Conservation (phyloP, 2,113 vertebrate species). For the Sander lucioperca region DNA sequence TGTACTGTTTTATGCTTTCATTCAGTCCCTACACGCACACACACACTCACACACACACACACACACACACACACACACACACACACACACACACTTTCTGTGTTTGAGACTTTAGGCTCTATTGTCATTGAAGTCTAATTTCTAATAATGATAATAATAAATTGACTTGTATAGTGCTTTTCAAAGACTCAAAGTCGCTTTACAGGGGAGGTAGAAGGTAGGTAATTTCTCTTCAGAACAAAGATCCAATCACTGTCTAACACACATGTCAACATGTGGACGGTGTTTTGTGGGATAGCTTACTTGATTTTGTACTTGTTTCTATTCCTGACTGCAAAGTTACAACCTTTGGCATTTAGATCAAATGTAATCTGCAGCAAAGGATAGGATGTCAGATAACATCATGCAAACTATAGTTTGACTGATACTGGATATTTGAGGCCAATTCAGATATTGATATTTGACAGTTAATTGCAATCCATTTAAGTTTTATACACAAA, state of each 20-base stretch:
- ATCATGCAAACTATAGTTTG: not conserved
- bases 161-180: too few relatives aligned
- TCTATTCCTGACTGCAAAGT: slow-evolving; percentile 12
- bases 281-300: slow-evolving; percentile 15
- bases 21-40: not conserved
- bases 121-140: slow-evolving; percentile 35
- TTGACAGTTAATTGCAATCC: not conserved
- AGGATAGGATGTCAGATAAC: slow-evolving; percentile 22
- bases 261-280: slow-evolving; percentile 27
- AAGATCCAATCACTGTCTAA: slow-evolving; percentile 29
- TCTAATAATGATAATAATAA: too few relatives aligned
- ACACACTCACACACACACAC: slow-evolving; percentile 12
- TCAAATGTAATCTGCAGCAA: slow-evolving; percentile 33
- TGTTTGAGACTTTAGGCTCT: slow-evolving; percentile 22
- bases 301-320: slow-evolving; percentile 38
- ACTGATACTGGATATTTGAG: not conserved
- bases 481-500: not conserved
- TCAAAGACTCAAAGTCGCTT: too few relatives aligned
- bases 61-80: slow-evolving; percentile 11
- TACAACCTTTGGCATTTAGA: slow-evolving; percentile 39
- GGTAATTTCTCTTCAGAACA: slow-evolving; percentile 35
- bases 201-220: too few relatives aligned
- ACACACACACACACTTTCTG: slow-evolving; percentile 16
- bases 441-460: not conserved
- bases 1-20: slow-evolving; percentile 13